Conservation (phyloP, 2,797 vertebrate genomes). For the Thunnus albacares region DNA sequence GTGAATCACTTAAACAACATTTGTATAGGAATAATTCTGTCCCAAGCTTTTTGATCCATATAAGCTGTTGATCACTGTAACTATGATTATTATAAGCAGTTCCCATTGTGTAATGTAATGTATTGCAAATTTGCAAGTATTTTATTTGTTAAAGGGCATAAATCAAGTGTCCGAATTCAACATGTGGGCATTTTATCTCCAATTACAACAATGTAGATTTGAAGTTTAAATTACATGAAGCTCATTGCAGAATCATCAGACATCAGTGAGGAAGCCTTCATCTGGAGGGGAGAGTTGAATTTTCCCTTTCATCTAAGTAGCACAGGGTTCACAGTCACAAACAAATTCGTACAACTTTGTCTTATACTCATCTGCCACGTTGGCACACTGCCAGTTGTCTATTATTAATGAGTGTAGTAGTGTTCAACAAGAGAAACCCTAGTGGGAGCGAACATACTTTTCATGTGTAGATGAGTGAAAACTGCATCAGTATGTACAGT, state of each 20-base stretch:
- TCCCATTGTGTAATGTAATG: too few relatives aligned
- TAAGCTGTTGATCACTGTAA: too few relatives aligned
- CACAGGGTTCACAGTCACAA: background rate
- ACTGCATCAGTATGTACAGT: conserved; percentile 1
- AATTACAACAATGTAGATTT: conserved; percentile 19
- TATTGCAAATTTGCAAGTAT: too few relatives aligned
- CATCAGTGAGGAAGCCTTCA: conserved; percentile 24
- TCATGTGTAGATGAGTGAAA: background rate
- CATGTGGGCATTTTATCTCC: conserved; percentile 23
- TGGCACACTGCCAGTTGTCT: conserved; percentile 33
- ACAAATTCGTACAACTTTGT: background rate
- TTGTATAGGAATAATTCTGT: too few relatives aligned
- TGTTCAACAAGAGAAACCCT: conserved; percentile 19
- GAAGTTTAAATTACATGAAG: conserved; percentile 27
- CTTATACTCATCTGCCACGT: background rate
- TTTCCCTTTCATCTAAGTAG: conserved; percentile 33
- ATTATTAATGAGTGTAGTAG: conserved; percentile 18
- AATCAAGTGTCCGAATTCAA: background rate
- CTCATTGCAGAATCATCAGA: conserved; percentile 20
- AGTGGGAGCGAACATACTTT: background rate
- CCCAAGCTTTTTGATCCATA: too few relatives aligned
- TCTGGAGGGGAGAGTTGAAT: conserved; percentile 27
- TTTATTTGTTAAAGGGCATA: background rate
- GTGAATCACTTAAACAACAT: too few relatives aligned
- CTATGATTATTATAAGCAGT: too few relatives aligned